phyloP scores from a whole-genome alignment of 1,140 invertebrate genomes.

The Neodiprion fabricii region DNA sequence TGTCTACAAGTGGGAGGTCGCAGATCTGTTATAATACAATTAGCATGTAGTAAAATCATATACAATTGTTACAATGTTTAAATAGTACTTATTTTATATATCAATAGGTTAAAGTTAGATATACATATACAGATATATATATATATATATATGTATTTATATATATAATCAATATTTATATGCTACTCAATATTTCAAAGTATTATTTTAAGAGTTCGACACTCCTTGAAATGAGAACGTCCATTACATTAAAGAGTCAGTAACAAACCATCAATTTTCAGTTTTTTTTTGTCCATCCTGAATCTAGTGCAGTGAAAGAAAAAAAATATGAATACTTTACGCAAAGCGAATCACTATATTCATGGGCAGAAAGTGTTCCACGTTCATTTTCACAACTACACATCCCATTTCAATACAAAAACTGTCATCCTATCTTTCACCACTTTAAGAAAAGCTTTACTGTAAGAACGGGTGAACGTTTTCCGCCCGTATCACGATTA shows the following conservation, averaged over 20 bases:
- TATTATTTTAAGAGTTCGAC: not conserved
- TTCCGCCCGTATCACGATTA: too few relatives aligned
- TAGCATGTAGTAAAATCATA: slow-evolving; percentile 64
- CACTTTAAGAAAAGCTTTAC: too few relatives aligned
- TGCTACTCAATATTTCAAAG: slow-evolving; percentile 18
- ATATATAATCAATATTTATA: slow-evolving; percentile 42
- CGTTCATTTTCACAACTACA: not conserved
- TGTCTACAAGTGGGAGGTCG: slow-evolving; percentile 60
- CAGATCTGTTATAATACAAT: slow-evolving; percentile 63
- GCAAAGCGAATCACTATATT: not conserved
- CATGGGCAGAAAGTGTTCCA: not conserved
- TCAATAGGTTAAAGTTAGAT: slow-evolving; percentile 50
- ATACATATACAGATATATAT: slow-evolving; percentile 57
- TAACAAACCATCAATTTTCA: not conserved
- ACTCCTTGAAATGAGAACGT: not conserved
- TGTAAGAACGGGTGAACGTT: too few relatives aligned
- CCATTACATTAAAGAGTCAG: not conserved
- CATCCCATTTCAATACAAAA: not conserved
- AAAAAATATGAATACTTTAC: not conserved
- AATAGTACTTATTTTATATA: slow-evolving; percentile 61
- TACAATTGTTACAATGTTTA: slow-evolving; percentile 65
- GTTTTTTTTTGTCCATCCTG: not conserved
- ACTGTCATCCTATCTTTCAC: too few relatives aligned
- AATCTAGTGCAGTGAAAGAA: not conserved
- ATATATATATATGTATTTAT: slow-evolving; percentile 39